phyloP scores from a whole-genome alignment of 2,888 invertebrate species.

The Lysandra coridon region DNA sequence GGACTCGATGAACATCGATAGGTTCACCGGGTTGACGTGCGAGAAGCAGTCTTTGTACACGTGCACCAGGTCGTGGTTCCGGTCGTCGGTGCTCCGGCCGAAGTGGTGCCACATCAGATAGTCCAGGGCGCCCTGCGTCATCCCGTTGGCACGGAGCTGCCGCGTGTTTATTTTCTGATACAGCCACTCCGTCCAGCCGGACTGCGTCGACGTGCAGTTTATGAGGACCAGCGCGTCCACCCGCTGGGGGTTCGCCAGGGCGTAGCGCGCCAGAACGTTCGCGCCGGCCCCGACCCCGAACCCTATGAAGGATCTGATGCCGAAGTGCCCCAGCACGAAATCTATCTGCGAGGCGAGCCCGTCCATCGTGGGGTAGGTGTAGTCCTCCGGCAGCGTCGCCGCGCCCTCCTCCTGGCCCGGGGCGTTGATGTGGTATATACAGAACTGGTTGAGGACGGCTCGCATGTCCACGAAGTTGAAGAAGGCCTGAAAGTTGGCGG shows the following conservation, averaged over 20 bases:
- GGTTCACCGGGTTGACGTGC: constrained; percentile 95
- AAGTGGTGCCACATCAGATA: constrained; percentile 99
- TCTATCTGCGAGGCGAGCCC: constrained; percentile 94
- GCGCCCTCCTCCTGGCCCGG: constrained; percentile 99
- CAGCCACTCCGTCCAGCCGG: constrained; percentile 99
- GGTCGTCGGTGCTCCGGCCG: constrained; percentile 92
- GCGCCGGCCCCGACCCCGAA: constrained; percentile 99
- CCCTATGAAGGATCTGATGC: constrained; percentile 94
- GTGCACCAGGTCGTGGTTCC: constrained; percentile 95
- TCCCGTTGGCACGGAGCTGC: constrained; percentile 92
- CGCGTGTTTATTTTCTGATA: constrained; percentile 98
- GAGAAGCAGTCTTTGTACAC: constrained; percentile 97
- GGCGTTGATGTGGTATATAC: constrained; percentile 98
- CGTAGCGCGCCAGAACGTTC: constrained; percentile 96
- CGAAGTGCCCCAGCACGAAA: constrained; percentile 94
- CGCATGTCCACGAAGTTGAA: constrained; percentile 96
- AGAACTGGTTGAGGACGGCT: constrained; percentile 94
- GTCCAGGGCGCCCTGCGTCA: constrained; percentile 96
- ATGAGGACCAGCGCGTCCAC: constrained; percentile 95
- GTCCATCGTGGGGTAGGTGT: constrained; percentile 97
- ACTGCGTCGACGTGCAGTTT: constrained; percentile 95
- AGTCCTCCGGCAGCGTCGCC: constrained; percentile 91
- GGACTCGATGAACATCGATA: constrained; percentile 96
- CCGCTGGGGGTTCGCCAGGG: constrained; percentile 91
- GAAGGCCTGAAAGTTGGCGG: constrained; percentile 96